Base-by-base conservation (phyloP, 2,888 invertebrate species). In the Tigriopus californicus region DNA sequence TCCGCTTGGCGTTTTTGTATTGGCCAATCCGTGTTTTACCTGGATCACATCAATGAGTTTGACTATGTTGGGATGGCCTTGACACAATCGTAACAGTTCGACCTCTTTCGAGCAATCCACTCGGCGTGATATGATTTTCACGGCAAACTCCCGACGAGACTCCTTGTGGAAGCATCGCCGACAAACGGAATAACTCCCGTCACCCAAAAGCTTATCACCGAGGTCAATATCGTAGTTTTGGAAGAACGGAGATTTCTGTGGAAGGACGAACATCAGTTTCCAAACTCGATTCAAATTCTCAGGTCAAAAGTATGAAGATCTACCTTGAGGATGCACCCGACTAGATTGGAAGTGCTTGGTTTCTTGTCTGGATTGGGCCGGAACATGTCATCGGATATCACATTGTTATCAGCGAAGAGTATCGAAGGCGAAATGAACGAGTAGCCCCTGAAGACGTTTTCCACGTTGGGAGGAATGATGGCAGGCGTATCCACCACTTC, bases 341-440 rank as follows among this genome's bases (percentile, higher is more conserved):
- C 74, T 41, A 78, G 71, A 62, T 75, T 68, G 54, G 68, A 66
- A 25, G 68, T 66, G 60, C 67, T 77, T 63, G 75, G 76, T 62
- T 74, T 74, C 72, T 67, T 79, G 74, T 72, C 77, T 72, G 66
- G 66, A 52, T 67, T 68, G 52, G 67, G 67, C 64, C 67, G 68
- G 70, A 82, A 78, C 61, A 82, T 77, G 66, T 84, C 82, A 61
- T 82, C 81, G n/a, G 82, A 81, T 65, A 85, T 80, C 2, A 79
- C 77, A 20, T 24, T 22, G 68, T 85, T 86, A 68, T 82, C 82
- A 12, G 54, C 24, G 73, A 89, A 87, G 64, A 89, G 74, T 63
- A 91, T 81, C 62, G 89, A 88, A 0, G 95, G 95, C 0, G 94
- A 87, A 59, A 95, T 85, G 72, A 89, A 97, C 0, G 94, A 94